Percentiles rank a stretch among this genome's conserved stretches.
These are phyloP conservation scores for Anguilla anguilla DNA, from an alignment of 2,797 vertebrate species.

Conservation along the genomic window DNA sequence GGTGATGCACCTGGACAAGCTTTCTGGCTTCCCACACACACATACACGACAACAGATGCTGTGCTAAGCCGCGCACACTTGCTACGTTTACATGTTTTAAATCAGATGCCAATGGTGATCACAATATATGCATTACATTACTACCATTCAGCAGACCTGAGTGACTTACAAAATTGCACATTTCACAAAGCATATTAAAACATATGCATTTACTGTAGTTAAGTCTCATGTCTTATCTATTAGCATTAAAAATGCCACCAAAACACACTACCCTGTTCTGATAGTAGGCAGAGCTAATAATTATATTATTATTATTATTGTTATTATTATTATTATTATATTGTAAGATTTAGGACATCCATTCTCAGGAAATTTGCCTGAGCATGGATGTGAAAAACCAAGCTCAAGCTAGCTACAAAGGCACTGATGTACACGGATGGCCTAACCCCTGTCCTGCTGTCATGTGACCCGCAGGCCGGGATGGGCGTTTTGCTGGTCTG, in stretches of 20 bases:
- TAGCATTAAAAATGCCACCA: background rate
- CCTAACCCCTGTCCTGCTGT: background rate
- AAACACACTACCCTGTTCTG: background rate
- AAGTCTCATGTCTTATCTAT: background rate
- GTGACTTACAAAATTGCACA: too few relatives aligned
- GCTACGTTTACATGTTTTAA: background rate
- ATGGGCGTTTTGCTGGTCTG: slow-evolving; percentile 62
- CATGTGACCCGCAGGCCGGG: slow-evolving; percentile 64
- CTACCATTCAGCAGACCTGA: background rate
- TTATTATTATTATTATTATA: too few relatives aligned
- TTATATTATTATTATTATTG: background rate
- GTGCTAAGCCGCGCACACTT: background rate
- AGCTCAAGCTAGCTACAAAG: background rate
- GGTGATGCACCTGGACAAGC: slow-evolving; percentile 62
- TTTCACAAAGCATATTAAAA: too few relatives aligned
- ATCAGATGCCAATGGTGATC: too few relatives aligned
- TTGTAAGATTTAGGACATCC: background rate
- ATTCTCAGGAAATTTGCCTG: too few relatives aligned
- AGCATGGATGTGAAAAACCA: background rate
- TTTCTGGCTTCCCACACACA: too few relatives aligned
- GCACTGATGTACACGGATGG: background rate
- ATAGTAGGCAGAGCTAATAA: background rate
- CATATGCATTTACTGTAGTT: too few relatives aligned
- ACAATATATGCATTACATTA: background rate
- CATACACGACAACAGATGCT: too few relatives aligned